Evolutionary conservation across 2,888 invertebrate species (phyloP).

Genomic region (Calliphora vomitoria): DNA sequence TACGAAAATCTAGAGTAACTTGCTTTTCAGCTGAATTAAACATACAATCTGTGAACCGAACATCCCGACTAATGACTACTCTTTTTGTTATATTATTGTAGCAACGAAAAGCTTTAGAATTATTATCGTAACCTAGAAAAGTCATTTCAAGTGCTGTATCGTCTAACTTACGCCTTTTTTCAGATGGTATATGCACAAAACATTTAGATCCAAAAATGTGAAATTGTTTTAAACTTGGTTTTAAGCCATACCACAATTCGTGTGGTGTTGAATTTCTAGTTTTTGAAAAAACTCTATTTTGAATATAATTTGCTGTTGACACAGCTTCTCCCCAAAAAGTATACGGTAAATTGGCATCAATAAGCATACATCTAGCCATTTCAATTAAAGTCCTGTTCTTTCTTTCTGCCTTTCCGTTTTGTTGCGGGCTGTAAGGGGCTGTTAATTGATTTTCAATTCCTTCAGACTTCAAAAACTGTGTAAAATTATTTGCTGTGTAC

Average conservation of each 20-base stretch:
- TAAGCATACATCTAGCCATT: slow-evolving; percentile 70
- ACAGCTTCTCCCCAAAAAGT: slow-evolving; percentile 69
- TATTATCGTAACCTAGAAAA: slow-evolving; percentile 73
- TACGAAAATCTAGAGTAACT: not conserved
- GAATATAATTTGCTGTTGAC: slow-evolving; percentile 69
- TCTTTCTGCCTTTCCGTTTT: slow-evolving; percentile 72
- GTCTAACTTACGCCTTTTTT: slow-evolving; percentile 73
- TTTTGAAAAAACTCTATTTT: slow-evolving; percentile 65
- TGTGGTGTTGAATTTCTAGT: slow-evolving; percentile 68
- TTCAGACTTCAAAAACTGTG: slow-evolving; percentile 51
- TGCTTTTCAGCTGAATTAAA: not conserved
- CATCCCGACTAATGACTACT: slow-evolving; percentile 63
- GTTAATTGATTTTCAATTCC: slow-evolving; percentile 57
- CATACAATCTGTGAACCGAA: slow-evolving; percentile 43
- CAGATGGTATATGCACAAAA: slow-evolving; percentile 70
- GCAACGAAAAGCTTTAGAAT: slow-evolving; percentile 75
- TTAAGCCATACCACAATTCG: slow-evolving; percentile 69
- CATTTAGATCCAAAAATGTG: slow-evolving; percentile 71
- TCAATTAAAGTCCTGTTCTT: slow-evolving; percentile 71
- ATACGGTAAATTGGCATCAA: slow-evolving; percentile 65
- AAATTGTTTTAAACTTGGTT: slow-evolving; percentile 60
- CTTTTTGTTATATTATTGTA: slow-evolving; percentile 45
- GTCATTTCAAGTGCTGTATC: slow-evolving; percentile 67
- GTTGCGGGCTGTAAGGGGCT: slow-evolving; percentile 70
- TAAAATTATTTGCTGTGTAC: slow-evolving; percentile 47